Base-by-base conservation (phyloP, 2,113 vertebrate species). In the Romanogobio albipinnatus region DNA sequence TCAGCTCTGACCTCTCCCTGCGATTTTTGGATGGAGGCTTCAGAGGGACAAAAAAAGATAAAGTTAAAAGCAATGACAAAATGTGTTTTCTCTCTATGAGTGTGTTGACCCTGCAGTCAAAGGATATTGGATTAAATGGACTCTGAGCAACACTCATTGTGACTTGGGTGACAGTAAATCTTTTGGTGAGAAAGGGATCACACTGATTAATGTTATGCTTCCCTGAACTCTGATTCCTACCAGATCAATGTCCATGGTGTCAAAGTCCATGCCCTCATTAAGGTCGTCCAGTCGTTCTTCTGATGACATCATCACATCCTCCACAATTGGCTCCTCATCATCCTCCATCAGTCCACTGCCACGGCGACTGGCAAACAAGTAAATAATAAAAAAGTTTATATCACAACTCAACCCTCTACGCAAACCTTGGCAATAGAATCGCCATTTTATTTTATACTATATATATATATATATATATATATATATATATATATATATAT, bases 291-390 rank as follows among this genome's bases (percentile, higher is more conserved):
- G 97, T 81, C 98, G 95, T 76, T 98, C 97, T 94, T 99, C 98
- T 49, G 98, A 99, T 78, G 98, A 99, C 98, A 99, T 99, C 98
- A 99, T 99, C 88, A 99, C 98, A 77, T 99, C 98, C 95, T 99
- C 98, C 87, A 99, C 98, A 74, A 99, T 99, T 2, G 98, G 98
- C 93, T 99, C 97, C 90, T 99, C 98, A 56, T 99, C 98, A 85
- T 99, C 98, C 92, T 99, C 98, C 97, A 99, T 99, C 81, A 99
- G 93, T 89, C 98, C 96, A 87, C 97, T 97, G 90, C 97, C 96
- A 90, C 98, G 97, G 89, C 97, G 97, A 94, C 98, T 99, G 91
- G 29, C 11, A 82, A 58, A 70, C n/a, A 78, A 39, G 68, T 22
- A 70, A 17, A 71, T 5, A 58, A n/a, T 4, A 11, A 58, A 45